Base-by-base conservation (phyloP, 2,888 invertebrate genomes). In the Tetropium fuscum region DNA sequence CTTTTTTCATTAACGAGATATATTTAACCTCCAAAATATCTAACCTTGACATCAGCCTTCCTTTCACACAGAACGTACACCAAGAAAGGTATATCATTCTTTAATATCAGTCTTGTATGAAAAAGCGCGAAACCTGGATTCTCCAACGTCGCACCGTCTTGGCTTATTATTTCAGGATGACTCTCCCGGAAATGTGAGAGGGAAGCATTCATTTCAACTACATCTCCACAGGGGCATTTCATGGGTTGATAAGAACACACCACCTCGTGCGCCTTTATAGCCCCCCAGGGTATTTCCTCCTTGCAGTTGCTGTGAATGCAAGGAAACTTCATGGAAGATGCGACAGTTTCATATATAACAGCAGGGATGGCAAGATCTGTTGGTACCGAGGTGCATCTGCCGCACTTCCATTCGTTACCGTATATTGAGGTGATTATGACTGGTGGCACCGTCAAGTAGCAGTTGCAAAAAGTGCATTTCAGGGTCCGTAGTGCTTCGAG, bases 291-390 rank as follows among this genome's bases (percentile, higher is more conserved):
- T 1, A 25, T 20, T 22, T 56, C 18, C n/a, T 48, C 15, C 1
- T 20, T 19, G 36, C 56, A 56, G 19, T 27, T 13, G 1, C 15
- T 10, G 20, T 41, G 32, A 16, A 48, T 48, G 22, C 56, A 56
- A 8, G 56, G 56, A 25, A 56, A 56, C 7, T 8, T 19, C 22
- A 36, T 8, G 3, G 7, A 7, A 1, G 2, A n/a, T 4, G 36
- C 34, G 5, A 48, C 8, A 8, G 19, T 36, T 19, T 48, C 48
- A n/a, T 13, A 48, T 7, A 22, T 32, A 1, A 3, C 7, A 8
- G 34, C 25, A 5, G 34, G 19, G 5, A 36, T 13, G 10, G 16
- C 15, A n/a, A 19, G 11, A 4, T 34, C 22, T 1, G 36, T 36
- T 8, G 8, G 8, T 0, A 48, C 32, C 1, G 2, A 34, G 2